A percentile compares a stretch with the other conserved stretches of the same genome.
Conservation (phyloP, 2,113 vertebrate genomes). For the Gadus chalcogrammus region DNA sequence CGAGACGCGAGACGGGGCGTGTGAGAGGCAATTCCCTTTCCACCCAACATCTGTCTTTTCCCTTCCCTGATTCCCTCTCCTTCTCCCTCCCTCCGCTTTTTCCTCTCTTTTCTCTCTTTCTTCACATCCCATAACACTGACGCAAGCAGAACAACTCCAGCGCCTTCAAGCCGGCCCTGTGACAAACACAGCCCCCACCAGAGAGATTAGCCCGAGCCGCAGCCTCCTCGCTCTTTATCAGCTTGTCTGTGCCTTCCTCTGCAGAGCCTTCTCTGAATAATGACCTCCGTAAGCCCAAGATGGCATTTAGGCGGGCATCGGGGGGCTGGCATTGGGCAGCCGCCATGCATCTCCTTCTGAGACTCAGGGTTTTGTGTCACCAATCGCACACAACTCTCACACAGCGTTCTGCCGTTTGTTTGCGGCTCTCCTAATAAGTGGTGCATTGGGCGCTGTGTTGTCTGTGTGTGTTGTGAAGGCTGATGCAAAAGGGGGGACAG, state of each 20-base stretch:
- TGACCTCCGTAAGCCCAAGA: slow-evolving; percentile 54
- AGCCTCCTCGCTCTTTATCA: slow-evolving; percentile 48
- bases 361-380: slow-evolving; percentile 31
- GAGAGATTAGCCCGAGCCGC: slow-evolving; percentile 56
- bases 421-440: no score
- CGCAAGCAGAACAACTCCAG: slow-evolving; percentile 42
- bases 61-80: slow-evolving; percentile 11
- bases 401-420: slow-evolving; percentile 29
- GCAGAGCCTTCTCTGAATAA: slow-evolving; percentile 56
- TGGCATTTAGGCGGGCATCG: slow-evolving; percentile 60
- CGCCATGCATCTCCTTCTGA: slow-evolving; percentile 17
- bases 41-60: no score
- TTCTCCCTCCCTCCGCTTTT: slow-evolving; percentile 16
- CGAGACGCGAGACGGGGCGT: no score
- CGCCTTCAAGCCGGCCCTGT: slow-evolving; percentile 28
- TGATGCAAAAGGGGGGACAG: slow-evolving; percentile 50
- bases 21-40: no score
- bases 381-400: slow-evolving; percentile 42
- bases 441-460: slow-evolving; percentile 29
- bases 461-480: slow-evolving; percentile 20
- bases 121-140: slow-evolving; percentile 42
- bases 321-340: slow-evolving; percentile 24
- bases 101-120: slow-evolving; percentile 31
- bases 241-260: slow-evolving; percentile 55
- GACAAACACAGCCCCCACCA: slow-evolving; percentile 55